Base-by-base conservation (phyloP, 2,797 vertebrate species). In the Loris lydekkerianus region DNA sequence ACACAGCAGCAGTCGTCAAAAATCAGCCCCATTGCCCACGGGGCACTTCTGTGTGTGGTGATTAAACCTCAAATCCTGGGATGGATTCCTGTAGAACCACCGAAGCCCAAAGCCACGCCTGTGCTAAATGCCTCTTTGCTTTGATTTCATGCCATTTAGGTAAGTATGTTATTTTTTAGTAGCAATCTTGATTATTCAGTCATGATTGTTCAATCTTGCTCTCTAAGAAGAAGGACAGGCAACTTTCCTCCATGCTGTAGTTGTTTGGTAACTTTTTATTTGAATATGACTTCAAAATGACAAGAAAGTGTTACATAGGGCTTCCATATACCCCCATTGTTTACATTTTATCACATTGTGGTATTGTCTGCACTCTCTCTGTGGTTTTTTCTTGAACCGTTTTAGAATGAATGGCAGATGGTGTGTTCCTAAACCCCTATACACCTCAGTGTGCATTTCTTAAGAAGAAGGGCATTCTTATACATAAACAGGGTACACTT, bases 231-330 rank as follows among this genome's bases (percentile, higher is more conserved):
- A 69, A 73, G 7, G 31, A 85, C 21, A 1, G 60, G n/a, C 10
- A 63, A 37, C 43, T 88, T 78, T 60, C 43, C 20, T 88, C 89
- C 20, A 53, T 46, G 63, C 56, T 82, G n/a, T 43, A 43, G 23
- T 49, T 88, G 61, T 65, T 95, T 56, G 65, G 27, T 81, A 25
- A 91, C 40, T 70, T 78, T 95, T 76, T 43, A 86, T 83, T 96
- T 86, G 69, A 40, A 65, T 21, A 31, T 56, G 60, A 75, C 86
- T 90, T 88, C 53, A 83, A 31, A 58, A 88, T 46, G 23, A 53
- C 10, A 34, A 60, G 67, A 81, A 82, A 94, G 40, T 1, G 3
- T 49, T 43, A 3, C 20, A 60, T 15, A 76, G 53, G 49, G 53
- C 27, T 37, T 17, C 40, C 25, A 11, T 15, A 4, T 15, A 17